Evolutionary conservation across 2,113 vertebrate species (phyloP).

Genomic region (Uria lomvia): DNA sequence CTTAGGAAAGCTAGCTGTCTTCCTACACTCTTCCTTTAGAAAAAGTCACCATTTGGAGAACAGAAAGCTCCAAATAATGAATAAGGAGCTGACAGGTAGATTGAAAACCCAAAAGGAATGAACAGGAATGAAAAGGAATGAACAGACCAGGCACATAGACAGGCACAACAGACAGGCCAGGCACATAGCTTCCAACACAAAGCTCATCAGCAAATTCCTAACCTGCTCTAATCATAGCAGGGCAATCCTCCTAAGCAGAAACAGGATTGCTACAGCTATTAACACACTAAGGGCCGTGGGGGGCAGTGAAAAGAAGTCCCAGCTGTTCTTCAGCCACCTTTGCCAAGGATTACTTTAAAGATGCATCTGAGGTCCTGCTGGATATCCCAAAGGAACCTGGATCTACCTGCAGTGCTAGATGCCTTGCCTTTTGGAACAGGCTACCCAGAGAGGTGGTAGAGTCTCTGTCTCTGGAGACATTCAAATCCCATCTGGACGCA

Average conservation of each 20-base stretch:
- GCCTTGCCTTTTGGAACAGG: no score
- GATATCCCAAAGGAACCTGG: neutral
- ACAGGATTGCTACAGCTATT: neutral
- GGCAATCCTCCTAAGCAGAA: neutral
- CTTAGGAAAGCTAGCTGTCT: neutral
- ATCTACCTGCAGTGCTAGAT: neutral
- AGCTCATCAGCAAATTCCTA: neutral
- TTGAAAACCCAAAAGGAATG: neutral
- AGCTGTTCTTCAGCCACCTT: neutral
- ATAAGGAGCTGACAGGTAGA: neutral
- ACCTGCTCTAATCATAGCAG: neutral
- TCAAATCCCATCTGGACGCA: no score
- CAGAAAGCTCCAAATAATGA: conserved; percentile 22
- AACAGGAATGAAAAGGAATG: no score
- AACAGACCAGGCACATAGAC: neutral
- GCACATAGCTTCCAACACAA: neutral
- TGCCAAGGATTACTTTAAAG: neutral
- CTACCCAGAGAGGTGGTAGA: no score
- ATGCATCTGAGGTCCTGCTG: neutral
- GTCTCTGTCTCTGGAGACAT: no score
- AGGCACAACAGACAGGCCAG: no score
- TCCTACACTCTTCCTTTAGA: neutral
- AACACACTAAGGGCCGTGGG: neutral
- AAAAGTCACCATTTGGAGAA: conserved; percentile 29
- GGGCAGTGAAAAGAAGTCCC: neutral